Evolutionary conservation across 2,113 vertebrate species (phyloP), one percentile per base, ranked within the genome.

Genomic region (Hemiscyllium ocellatum): DNA sequence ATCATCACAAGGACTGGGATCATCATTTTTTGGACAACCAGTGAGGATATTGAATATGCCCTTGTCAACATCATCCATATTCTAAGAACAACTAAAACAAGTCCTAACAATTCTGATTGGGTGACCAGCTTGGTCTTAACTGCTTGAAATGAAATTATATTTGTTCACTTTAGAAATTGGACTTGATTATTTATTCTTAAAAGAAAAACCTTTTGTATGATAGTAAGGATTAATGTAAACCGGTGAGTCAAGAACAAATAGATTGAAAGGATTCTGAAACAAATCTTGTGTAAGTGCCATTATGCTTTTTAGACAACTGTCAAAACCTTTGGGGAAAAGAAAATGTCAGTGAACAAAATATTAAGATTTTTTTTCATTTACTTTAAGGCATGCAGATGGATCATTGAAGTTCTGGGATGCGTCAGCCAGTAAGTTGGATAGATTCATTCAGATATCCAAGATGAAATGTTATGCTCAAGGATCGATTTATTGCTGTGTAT

Each of bases 391-490:
- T 97, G 99, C 99, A 96, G 99, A 99, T 97, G 99, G 99, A 96
- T 99, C 99, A 85, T 97, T 99, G 97, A 99, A 99, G 97, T 99
- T 99, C 97, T 99, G 99, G 99, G 99, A 99, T 97, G 99, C 99
- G 68, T 99, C 99, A 97, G 99, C 99, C 98, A 99, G 98, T 99
- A 97, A 98, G 98, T 98, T 83, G 95, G 96, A 96, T 93, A 69
- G 61, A 93, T 61, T 56, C 33, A 66, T 72, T 72, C 42, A 70
- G 72, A 72, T 65, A 2, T 6, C 42, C 70, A 3, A 47, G 12
- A 76, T 95, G 29, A 50, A 72, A 29, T 72, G 26, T 47, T 72
- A 3, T 47, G 50, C 24, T 50, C 69, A 52, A 70, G 24, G 69
- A 66, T 47, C 37, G 70, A 56, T 1, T 29, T 89, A 90, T 90